Evolutionary conservation across 2,888 invertebrate species (phyloP).

Genomic region (Zaprionus obscuricornis): DNA sequence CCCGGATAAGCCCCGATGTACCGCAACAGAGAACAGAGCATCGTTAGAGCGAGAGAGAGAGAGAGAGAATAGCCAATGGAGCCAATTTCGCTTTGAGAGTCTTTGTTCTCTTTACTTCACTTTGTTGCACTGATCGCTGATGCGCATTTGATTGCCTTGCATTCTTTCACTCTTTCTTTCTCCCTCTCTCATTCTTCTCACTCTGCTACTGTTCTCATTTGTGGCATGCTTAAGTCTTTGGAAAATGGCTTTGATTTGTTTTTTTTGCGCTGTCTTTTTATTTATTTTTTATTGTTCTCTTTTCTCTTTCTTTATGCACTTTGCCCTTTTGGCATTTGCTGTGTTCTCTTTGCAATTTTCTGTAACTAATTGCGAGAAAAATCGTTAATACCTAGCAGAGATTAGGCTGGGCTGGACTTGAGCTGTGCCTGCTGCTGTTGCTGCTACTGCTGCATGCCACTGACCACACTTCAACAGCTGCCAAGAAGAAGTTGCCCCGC

Average conservation of each 20-base stretch:
- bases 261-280: slow-evolving; percentile 29
- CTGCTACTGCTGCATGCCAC: neutral
- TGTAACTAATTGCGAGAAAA: slow-evolving; percentile 74
- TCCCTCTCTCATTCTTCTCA: no score
- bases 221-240: slow-evolving; percentile 68
- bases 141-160: slow-evolving; percentile 74
- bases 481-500: no score
- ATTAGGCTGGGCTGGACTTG: slow-evolving; percentile 14
- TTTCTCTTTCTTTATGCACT: slow-evolving; percentile 5
- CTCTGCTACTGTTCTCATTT: no score
- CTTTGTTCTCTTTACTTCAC: slow-evolving; percentile 42
- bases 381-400: slow-evolving; percentile 57
- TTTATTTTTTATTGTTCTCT: slow-evolving; percentile 8
- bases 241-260: slow-evolving; percentile 61
- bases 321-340: neutral
- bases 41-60: neutral
- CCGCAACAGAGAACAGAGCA: slow-evolving; percentile 38
- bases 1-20: slow-evolving; percentile 76
- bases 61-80: neutral
- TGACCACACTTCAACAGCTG: slow-evolving; percentile 7
- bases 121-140: slow-evolving; percentile 62
- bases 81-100: slow-evolving; percentile 1
- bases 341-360: slow-evolving; percentile 56
- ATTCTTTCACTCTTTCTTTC: slow-evolving; percentile 11
- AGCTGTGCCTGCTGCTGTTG: no score